Evolutionary conservation across 2,113 vertebrate species (phyloP).

Genomic region (Hippocampus abdominalis): DNA sequence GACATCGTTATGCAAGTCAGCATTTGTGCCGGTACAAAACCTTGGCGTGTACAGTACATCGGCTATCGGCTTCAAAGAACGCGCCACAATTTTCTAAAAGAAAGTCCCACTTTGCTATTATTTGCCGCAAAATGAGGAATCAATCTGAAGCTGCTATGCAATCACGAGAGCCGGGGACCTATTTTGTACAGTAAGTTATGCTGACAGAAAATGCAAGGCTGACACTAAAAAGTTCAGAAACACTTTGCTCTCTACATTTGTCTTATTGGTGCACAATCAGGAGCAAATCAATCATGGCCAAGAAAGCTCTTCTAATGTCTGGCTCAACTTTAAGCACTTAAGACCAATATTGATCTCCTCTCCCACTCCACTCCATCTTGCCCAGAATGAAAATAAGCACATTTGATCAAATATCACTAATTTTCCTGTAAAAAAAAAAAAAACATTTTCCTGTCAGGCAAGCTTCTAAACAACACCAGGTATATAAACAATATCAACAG

Average conservation of each 20-base stretch:
- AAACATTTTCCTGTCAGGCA: not conserved
- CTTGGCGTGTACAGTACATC: not conserved
- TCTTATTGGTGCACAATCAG: constrained; percentile 2
- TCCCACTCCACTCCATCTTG: not conserved
- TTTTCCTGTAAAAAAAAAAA: not conserved
- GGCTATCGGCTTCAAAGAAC: not conserved
- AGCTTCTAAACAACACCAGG: not conserved
- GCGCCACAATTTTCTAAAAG: not conserved
- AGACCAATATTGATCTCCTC: not conserved
- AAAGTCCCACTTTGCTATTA: not conserved
- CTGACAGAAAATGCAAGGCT: not conserved
- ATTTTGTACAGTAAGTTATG: not conserved
- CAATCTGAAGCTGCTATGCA: not conserved
- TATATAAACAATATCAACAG: not conserved
- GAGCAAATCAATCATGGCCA: not conserved
- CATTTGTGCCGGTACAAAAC: not conserved
- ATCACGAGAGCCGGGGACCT: not conserved
- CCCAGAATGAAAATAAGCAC: constrained; percentile 1
- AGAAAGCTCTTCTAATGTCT: not conserved
- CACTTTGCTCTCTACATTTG: constrained; percentile 1
- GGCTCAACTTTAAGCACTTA: not conserved
- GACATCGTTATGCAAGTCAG: not conserved
- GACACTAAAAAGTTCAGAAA: not conserved
- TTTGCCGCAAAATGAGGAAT: not conserved
- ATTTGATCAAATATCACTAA: not conserved